These are phyloP conservation scores for Byasa hedistus DNA, from an alignment of 2,888 invertebrate genomes.

Conservation along the genomic window DNA sequence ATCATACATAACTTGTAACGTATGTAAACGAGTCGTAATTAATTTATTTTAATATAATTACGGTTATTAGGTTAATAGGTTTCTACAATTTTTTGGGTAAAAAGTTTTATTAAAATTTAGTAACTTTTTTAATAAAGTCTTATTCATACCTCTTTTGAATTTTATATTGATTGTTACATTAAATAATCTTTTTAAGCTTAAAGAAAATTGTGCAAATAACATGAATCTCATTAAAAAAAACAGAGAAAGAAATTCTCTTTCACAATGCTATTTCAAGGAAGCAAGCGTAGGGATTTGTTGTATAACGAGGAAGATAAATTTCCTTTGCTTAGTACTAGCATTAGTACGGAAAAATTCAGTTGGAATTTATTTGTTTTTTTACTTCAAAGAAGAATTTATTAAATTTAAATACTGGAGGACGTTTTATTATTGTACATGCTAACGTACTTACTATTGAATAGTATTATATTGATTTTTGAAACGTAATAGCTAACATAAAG, in stretches of 20 bases:
- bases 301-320: conserved; percentile 21
- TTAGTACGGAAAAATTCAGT: not conserved
- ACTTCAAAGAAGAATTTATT: not conserved
- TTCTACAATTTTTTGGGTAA: not conserved
- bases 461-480: too few relatives aligned
- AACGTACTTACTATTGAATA: too few relatives aligned
- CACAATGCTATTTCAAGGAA: conserved; percentile 20
- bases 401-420: not conserved
- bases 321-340: conserved; percentile 3
- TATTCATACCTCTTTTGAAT: too few relatives aligned
- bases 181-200: not conserved
- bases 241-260: conserved; percentile 17
- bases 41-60: too few relatives aligned
- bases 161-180: too few relatives aligned
- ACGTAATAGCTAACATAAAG: too few relatives aligned
- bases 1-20: not conserved
- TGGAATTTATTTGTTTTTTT: not conserved
- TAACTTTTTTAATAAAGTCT: too few relatives aligned
- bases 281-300: conserved; percentile 21
- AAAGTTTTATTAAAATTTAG: too few relatives aligned
- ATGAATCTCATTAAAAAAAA: conserved; percentile 12
- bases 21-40: not conserved
- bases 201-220: conserved; percentile 10
- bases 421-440: too few relatives aligned
- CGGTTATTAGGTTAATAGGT: not conserved